Percentiles rank a stretch among this genome's conserved stretches.
Conservation (phyloP, 2,113 vertebrate genomes). For the Procapra przewalskii region DNA sequence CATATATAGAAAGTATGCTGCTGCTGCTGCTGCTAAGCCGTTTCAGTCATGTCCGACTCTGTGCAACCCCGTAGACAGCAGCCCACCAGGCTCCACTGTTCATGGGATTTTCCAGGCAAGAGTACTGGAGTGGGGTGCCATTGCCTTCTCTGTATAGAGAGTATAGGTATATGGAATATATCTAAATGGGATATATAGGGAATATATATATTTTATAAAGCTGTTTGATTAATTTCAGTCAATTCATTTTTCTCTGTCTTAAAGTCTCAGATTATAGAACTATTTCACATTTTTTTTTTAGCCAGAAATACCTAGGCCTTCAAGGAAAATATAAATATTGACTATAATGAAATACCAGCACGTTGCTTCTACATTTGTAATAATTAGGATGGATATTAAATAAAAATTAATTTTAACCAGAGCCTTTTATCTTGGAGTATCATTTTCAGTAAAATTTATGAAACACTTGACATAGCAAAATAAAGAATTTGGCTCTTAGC, state of each 20-base stretch:
- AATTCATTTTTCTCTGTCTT: conserved; percentile 19
- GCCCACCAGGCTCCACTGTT: too few species aligned
- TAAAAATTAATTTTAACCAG: conserved; percentile 47
- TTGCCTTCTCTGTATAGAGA: too few species aligned
- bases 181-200: neutral
- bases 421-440: neutral
- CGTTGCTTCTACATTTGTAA: neutral
- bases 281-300: neutral
- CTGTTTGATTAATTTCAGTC: conserved; percentile 1
- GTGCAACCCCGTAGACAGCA: too few species aligned
- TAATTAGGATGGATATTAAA: conserved; percentile 25
- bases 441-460: conserved; percentile 36
- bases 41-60: too few species aligned
- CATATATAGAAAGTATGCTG: neutral
- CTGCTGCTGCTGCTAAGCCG: too few species aligned
- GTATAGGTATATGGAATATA: neutral
- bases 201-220: neutral
- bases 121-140: too few species aligned
- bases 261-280: neutral
- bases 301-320: conserved; percentile 4
- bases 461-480: conserved; percentile 37
- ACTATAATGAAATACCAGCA: neutral
- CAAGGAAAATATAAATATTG: conserved; percentile 20
- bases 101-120: too few species aligned
- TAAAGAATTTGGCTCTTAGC: conserved; percentile 9